Base-by-base conservation (phyloP, 1,140 invertebrate genomes). In the Trachelipus rathkii region DNA sequence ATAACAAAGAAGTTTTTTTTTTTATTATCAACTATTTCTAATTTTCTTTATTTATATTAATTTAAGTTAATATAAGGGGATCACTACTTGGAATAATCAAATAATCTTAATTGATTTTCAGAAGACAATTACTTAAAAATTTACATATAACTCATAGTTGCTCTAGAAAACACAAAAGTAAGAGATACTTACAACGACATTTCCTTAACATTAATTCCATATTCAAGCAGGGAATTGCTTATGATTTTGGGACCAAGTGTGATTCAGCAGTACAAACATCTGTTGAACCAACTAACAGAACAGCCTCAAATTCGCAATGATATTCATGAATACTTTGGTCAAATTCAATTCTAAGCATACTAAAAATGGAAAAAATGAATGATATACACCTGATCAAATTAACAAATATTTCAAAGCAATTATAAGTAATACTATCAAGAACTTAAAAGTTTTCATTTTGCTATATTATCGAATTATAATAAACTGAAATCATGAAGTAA, bases 261-360 rank as follows among this genome's bases (percentile, higher is more conserved):
- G 11, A 15, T 19, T 60, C 50, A 60, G 8, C 11, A 19, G 50
- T 60, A 15, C 2, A 60, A 60, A 8, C 50, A 19, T 60, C 11
- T 3, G 50, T 60, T 60, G 50, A 60, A 15, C 50, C 50, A 13
- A 60, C 50, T 19, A 60, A 19, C 8, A 60, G 19, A 60, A 60
- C 50, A 15, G 50, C 50, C 19, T 60, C 50, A 60, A 60, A 60
- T 60, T 19, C 50, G 8, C 50, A 60, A 60, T 60, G 50, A 60
- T 60, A 60, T 15, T 60, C 50, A 60, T 60, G 50, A 60, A 60
- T 60, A 19, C 50, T 60, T 60, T 60, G 50, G 19, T 60, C 50
- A 60, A 60, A 60, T 60, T 60, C 50, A 13, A 60, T 15, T 13
- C 50, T 2, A 15, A 60, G 50, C 50, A 60, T 60, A 19, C 50